A percentile compares a stretch with the other conserved stretches of the same genome.
Conservation (phyloP, 2,888 invertebrate species). For the Drosophila stalkeri region DNA sequence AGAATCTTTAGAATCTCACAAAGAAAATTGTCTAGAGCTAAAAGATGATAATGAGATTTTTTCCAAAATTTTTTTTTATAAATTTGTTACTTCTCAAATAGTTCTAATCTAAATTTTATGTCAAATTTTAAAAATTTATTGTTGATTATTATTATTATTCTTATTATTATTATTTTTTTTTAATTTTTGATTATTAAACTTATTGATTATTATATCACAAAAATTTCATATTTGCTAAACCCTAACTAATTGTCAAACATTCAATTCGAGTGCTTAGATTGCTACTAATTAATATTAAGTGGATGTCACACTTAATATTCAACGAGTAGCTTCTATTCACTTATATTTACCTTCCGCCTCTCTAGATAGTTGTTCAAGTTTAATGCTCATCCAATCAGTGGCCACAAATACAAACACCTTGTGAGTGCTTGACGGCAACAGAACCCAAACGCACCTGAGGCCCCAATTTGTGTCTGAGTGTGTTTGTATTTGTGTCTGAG, state of each 20-base stretch:
- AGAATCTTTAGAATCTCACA: too few relatives aligned
- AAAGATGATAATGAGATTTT: too few relatives aligned
- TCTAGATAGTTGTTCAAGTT: slow-evolving; percentile 1
- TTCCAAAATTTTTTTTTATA: too few relatives aligned
- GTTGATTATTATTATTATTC: too few relatives aligned
- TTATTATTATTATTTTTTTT: too few relatives aligned
- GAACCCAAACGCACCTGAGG: slow-evolving; percentile 41
- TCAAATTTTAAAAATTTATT: too few relatives aligned
- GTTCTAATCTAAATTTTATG: too few relatives aligned
- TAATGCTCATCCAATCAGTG: slow-evolving; percentile 31
- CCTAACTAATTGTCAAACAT: neutral
- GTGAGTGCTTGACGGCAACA: slow-evolving; percentile 23
- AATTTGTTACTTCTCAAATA: too few relatives aligned
- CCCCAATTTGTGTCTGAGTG: neutral
- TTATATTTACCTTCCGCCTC: slow-evolving; percentile 7
- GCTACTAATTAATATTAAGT: slow-evolving; percentile 1
- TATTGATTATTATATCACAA: neutral
- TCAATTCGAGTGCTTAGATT: neutral
- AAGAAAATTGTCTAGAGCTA: too few relatives aligned
- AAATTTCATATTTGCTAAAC: neutral
- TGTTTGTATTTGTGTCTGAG: neutral
- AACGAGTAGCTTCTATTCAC: neutral
- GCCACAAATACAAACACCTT: slow-evolving; percentile 17
- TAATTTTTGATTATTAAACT: too few relatives aligned
- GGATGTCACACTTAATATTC: neutral